These are phyloP conservation scores for Stichodactyla helianthus DNA, from an alignment of 64 coral and sea anemone genomes.

Conservation along the genomic window DNA sequence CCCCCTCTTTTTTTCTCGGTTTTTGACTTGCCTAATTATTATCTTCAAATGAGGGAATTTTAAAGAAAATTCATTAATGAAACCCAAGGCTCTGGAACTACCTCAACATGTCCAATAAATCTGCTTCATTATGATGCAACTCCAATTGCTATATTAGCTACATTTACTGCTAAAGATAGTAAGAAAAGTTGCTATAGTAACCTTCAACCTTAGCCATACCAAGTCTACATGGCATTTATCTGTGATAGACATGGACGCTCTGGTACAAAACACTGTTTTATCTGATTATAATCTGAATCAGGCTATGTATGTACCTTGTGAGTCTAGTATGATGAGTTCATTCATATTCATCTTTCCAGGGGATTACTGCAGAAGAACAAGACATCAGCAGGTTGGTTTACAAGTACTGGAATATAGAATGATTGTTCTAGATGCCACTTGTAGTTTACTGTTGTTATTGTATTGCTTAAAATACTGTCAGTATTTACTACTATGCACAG, in stretches of 20 bases:
- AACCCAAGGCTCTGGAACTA: no score
- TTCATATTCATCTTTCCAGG: constrained; percentile 32
- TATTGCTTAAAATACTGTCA: no score
- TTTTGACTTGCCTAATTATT: no score
- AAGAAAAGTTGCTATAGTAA: constrained; percentile 24
- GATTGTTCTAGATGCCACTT: background rate
- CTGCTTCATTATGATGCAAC: background rate
- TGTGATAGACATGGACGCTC: constrained; percentile 10
- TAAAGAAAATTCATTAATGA: no score
- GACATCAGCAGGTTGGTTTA: constrained; percentile 79
- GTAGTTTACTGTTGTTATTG: no score
- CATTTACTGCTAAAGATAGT: background rate
- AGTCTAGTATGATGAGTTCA: background rate
- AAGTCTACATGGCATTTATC: background rate
- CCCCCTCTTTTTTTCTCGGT: no score
- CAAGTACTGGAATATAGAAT: background rate
- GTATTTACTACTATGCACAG: background rate
- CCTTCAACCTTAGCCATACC: background rate
- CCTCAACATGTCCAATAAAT: no score
- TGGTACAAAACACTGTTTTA: background rate
- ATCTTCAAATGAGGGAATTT: no score
- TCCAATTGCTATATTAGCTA: background rate
- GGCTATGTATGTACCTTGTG: background rate
- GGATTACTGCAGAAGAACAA: constrained; percentile 85
- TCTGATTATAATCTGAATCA: background rate